Evolutionary conservation across 2,797 vertebrate genomes (phyloP), one percentile per base, ranked within the genome.

Genomic region (Xenopus petersii): DNA sequence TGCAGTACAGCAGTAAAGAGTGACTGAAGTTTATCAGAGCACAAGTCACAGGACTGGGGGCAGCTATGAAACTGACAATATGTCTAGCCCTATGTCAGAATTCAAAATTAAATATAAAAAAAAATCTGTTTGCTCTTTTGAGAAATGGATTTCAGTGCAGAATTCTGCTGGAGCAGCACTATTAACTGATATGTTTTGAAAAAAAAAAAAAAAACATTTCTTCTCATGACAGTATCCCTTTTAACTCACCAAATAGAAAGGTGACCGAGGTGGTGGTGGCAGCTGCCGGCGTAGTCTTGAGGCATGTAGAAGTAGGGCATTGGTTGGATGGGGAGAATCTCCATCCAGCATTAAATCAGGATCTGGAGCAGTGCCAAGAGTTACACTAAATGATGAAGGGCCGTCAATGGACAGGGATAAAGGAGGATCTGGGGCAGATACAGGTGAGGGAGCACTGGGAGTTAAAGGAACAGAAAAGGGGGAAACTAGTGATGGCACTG

Each of bases 221-320:
- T 21, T 21, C 21, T 21, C 21, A 21, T 21, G 21, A 21, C 21
- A 21, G 21, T 21, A 21, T 21, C 21, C 21, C 21, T 21, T 21
- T 12, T 56, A 4, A 82, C 87, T 84, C 86, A 96, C 95, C 94
- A 95, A 82, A 82, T 94, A 85, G 83, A 96, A 97, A 61, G 94
- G 95, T 12, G 94, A 95, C 47, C 92, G 93, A 48, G 94, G 92
- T 58, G 93, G 93, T 0, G 91, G 93, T 0, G 88, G 93, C 24
- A 92, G 93, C 46, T 92, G 90, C 64, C 87, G 87, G 75, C 92
- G 84, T 21, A 87, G 87, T 48, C 89, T 86, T 11, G 81, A 83
- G 74, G 85, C 70, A 68, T 87, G 82, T 68, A 82, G 77, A 70
- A 83, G 77, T 9, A 86, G 81, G 6, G 15, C 5, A 13, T 63